Evolutionary conservation across 2,797 vertebrate genomes (phyloP).

Genomic region (Acanthiza pusilla): DNA sequence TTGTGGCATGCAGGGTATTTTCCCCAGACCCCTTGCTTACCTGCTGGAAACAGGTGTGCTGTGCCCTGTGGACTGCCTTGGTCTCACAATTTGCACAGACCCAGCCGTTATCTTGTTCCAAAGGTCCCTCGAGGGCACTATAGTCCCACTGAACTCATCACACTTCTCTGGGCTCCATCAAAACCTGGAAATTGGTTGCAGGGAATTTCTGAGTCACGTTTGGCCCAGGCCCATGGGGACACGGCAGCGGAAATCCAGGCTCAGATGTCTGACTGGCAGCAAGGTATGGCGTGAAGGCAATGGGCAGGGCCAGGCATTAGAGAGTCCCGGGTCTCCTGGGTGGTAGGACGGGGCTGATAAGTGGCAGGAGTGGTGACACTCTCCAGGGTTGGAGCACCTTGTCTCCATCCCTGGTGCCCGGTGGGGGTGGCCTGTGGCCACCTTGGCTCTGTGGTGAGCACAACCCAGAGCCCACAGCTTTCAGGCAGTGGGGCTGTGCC

Average conservation of each 20-base stretch:
- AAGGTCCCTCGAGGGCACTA: constrained; percentile 1
- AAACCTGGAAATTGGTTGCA: not conserved
- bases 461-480: not conserved
- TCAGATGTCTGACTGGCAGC: not conserved
- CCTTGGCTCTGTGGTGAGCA: accelerated
- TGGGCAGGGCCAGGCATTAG: not conserved
- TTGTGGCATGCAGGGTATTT: not conserved
- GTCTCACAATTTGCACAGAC: not conserved
- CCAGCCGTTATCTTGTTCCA: constrained; percentile 54
- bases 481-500: not conserved
- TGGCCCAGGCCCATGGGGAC: not conserved
- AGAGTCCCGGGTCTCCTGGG: not conserved
- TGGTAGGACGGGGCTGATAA: not conserved
- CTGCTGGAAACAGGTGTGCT: not conserved
- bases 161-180: not conserved
- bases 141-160: not conserved
- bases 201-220: not conserved
- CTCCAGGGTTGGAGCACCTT: accelerated
- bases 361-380: accelerated
- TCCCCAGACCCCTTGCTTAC: not conserved
- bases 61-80: not conserved
- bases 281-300: not conserved
- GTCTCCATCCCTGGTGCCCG: not conserved
- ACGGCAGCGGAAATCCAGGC: not conserved
- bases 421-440: not conserved